Conservation (phyloP, 2,797 vertebrate species). For the Ispidina picta region DNA sequence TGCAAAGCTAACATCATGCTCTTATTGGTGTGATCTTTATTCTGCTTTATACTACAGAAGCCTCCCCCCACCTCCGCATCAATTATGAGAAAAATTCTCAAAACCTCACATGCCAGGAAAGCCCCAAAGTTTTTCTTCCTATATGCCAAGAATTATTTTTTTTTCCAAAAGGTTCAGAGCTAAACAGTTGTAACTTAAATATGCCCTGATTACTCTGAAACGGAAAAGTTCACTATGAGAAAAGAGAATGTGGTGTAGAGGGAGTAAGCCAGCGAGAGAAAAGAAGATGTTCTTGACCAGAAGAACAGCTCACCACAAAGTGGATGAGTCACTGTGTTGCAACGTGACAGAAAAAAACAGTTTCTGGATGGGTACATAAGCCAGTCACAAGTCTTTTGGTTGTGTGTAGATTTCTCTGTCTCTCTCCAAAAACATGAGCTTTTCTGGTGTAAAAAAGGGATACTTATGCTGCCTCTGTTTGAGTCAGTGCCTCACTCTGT, state of each 20-base stretch:
- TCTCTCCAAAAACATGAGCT: background rate
- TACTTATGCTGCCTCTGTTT: background rate
- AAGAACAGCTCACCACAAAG: background rate
- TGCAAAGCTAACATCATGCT: background rate
- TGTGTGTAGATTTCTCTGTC: background rate
- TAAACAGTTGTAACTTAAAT: background rate
- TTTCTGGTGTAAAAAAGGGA: background rate
- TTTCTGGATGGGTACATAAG: background rate
- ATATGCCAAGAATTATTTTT: background rate
- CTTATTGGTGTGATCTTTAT: slow-evolving; percentile 22
- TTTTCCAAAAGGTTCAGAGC: background rate
- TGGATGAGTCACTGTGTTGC: background rate
- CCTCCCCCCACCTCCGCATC: background rate
- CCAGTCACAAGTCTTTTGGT: background rate
- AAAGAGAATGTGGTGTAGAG: background rate
- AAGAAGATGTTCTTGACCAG: background rate
- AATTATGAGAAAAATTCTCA: background rate
- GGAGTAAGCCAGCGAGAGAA: background rate
- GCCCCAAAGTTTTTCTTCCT: background rate
- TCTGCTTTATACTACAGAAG: slow-evolving; percentile 12
- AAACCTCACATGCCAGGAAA: background rate
- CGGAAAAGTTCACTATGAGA: background rate
- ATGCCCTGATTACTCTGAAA: background rate
- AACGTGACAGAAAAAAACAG: background rate
- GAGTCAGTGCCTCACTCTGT: background rate